Conservation (phyloP, 2,888 invertebrate genomes). For the Capitulum mitella region DNA sequence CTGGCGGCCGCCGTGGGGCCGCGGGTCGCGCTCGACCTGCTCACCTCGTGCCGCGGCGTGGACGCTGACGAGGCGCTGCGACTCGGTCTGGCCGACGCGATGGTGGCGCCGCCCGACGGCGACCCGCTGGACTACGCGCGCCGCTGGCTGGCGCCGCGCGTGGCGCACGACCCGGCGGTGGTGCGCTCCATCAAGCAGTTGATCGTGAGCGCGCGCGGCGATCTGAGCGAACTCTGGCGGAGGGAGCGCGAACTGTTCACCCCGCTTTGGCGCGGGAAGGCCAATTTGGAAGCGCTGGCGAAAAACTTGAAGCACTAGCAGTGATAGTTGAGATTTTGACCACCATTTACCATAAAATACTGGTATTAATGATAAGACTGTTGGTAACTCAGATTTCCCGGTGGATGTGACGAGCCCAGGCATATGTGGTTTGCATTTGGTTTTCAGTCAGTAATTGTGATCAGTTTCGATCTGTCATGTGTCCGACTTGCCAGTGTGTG, state of each 20-base stretch:
- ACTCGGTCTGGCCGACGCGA: conserved; percentile 45
- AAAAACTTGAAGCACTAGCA: conserved; percentile 44
- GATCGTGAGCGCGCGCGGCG: conserved; percentile 38
- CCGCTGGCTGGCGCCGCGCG: conserved; percentile 42
- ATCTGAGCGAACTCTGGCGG: conserved; percentile 38
- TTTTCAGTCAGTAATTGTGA: too few species aligned
- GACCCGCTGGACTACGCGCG: conserved; percentile 37
- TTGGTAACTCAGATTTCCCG: too few species aligned
- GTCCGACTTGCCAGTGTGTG: too few species aligned
- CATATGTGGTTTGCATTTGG: too few species aligned
- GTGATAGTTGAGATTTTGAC: too few species aligned
- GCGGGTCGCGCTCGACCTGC: conserved; percentile 44
- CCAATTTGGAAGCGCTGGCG: conserved; percentile 42
- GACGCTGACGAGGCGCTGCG: conserved; percentile 42
- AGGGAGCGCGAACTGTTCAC: conserved; percentile 44
- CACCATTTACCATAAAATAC: too few species aligned
- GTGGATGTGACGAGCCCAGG: too few species aligned
- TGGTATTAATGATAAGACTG: too few species aligned
- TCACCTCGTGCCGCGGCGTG: conserved; percentile 42
- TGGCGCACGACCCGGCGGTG: conserved; percentile 38
- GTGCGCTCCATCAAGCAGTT: conserved; percentile 42
- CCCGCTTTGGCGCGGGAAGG: conserved; percentile 45
- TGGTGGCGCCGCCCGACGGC: conserved; percentile 38
- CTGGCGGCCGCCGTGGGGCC: conserved; percentile 45
- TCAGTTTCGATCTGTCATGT: too few species aligned